Conservation (phyloP, 1,140 invertebrate genomes). For the Homarus americanus region DNA sequence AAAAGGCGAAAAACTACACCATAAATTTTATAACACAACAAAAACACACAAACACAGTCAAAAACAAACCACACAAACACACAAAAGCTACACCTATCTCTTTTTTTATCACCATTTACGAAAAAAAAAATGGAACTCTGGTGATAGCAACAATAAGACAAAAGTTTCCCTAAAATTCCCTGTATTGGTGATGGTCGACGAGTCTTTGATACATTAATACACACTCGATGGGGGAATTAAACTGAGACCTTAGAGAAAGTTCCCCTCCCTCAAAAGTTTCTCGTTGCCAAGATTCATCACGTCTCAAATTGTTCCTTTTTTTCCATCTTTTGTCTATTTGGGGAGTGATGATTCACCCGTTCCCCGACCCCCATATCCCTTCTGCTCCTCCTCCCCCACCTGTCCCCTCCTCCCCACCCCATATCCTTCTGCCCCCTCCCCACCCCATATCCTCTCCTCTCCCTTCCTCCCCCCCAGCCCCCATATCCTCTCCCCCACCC, state of each 20-base stretch:
- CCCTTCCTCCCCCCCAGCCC: too few species aligned
- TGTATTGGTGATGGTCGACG: conserved; percentile 41
- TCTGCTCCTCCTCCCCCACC: too few species aligned
- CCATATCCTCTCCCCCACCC: background rate
- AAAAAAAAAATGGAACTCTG: background rate
- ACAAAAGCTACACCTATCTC: too few species aligned
- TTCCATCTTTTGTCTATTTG: background rate
- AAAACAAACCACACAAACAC: too few species aligned
- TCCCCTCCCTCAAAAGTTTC: conserved; percentile 16
- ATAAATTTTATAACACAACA: too few species aligned
- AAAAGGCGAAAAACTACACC: too few species aligned
- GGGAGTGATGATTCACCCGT: too few species aligned
- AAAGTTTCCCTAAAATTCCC: conserved; percentile 34
- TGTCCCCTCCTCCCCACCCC: too few species aligned
- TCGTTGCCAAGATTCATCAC: conserved; percentile 41
- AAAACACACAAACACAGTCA: too few species aligned
- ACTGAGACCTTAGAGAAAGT: conserved; percentile 47
- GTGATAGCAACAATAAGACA: conserved; percentile 12
- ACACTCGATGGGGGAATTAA: conserved; percentile 52
- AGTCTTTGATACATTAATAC: conserved; percentile 45
- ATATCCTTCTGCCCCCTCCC: too few species aligned
- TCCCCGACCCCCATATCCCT: too few species aligned
- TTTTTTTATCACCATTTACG: too few species aligned
- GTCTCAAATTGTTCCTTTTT: conserved; percentile 13
- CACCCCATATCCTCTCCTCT: background rate